Evolutionary conservation across 2,797 vertebrate species (phyloP).

Genomic region (Apogon talboti): DNA sequence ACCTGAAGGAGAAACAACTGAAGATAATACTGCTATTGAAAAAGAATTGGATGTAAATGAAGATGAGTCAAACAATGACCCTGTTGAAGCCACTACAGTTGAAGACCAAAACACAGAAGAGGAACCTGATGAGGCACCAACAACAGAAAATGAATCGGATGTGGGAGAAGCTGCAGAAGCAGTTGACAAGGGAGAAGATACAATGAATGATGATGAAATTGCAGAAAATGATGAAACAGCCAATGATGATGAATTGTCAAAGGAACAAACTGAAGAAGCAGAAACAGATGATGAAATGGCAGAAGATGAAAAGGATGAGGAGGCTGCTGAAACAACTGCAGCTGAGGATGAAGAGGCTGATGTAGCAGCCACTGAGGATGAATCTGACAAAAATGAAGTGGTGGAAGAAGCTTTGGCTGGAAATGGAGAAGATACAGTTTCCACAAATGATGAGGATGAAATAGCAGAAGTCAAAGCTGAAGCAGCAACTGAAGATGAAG

Average conservation of each 20-base stretch:
- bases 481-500: not conserved
- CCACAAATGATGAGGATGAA: conserved; percentile 23
- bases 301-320: not conserved
- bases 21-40: not conserved
- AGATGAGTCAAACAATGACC: not conserved
- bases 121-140: conserved; percentile 3
- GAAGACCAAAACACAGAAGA: not conserved
- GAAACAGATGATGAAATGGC: not conserved
- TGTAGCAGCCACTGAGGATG: conserved; percentile 9
- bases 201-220: not conserved
- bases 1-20: not conserved
- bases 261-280: not conserved
- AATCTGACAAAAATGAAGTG: conserved; percentile 44
- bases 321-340: not conserved
- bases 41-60: not conserved
- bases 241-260: not conserved
- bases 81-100: not conserved
- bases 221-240: not conserved
- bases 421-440: not conserved
- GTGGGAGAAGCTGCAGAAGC: conserved; percentile 5
- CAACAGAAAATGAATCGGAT: conserved; percentile 15
- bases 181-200: conserved; percentile 12
- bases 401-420: conserved; percentile 4
- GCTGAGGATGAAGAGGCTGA: not conserved
- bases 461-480: not conserved